Conservation (phyloP, 2,797 vertebrate genomes). For the Thamnophis elegans region DNA sequence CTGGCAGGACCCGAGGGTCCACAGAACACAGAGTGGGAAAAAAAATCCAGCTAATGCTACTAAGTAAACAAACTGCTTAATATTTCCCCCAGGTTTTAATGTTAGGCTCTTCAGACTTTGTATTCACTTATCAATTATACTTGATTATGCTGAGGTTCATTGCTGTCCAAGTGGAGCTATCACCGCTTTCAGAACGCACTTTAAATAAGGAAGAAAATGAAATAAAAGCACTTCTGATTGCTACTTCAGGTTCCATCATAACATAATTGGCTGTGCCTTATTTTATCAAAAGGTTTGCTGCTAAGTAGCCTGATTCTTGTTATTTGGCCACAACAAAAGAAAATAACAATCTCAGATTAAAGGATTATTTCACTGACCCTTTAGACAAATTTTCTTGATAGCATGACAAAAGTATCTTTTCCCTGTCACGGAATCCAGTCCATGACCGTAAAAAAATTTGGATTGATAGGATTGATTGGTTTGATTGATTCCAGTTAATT, state of each 20-base stretch:
- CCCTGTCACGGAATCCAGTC: neutral
- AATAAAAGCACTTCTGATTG: neutral
- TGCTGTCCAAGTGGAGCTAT: neutral
- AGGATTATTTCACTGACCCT: neutral
- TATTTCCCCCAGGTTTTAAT: neutral
- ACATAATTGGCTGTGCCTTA: neutral
- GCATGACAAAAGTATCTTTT: neutral
- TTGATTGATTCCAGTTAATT: neutral
- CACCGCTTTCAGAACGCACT: neutral
- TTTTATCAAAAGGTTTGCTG: neutral
- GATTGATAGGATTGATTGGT: neutral
- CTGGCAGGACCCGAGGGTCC: neutral
- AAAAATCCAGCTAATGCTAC: neutral
- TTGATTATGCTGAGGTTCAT: neutral
- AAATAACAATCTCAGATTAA: neutral
- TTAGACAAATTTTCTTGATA: neutral
- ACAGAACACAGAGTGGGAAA: neutral
- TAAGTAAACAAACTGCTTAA: neutral
- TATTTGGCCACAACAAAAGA: neutral
- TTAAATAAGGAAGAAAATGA: slow-evolving; percentile 11
- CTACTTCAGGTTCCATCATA: neutral
- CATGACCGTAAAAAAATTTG: neutral
- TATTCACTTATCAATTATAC: neutral
- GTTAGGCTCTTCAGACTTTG: neutral
- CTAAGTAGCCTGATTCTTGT: neutral